Evolutionary conservation across 2,888 invertebrate species (phyloP), one percentile per base, ranked within the genome.

Genomic region (Blastobasis adustella): DNA sequence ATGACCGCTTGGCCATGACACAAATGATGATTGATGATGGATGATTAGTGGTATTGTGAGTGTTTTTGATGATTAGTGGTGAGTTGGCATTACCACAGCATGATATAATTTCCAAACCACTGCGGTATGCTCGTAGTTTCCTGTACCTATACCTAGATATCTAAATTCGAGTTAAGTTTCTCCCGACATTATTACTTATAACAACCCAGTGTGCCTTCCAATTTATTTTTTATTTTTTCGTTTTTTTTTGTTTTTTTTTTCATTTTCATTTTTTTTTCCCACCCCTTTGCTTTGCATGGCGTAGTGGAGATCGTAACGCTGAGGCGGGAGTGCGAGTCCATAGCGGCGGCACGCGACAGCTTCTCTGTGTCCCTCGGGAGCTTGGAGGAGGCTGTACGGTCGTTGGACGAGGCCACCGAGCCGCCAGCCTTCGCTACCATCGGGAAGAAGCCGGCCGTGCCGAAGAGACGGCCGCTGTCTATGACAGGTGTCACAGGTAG

Each of bases 381-480:
- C 47, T 57, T 89, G 40, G 89, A 88, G 56, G 89, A 88, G 57
- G 88, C 88, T 0, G 84, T 89, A 37, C 61, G 85, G 41, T 82
- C 79, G 8, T 63, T 88, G 47, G 89, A 89, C 55, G 90, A 84
- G 54, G 79, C 83, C 1, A 70, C 71, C 47, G 85, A 88, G 43
- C 62, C 77, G 0, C 86, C 85, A 0, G 58, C 83, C 0, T 89
- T 82, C 60, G 89, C 89, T 0, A 89, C 89, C 0, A 74, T 89
- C 45, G 83, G 82, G 53, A 90, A 86, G 70, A 88, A 88, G 55
- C 86, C 89, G 0, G 86, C 87, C 4, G 86, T 89, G 58, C 89
- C 89, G 0, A 89, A 91, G 61, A 78, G 90, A 54, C 75, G 91
- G 54, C 91, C 92, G 6, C 72, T 91, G 40, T 91, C 91, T 51